Base-by-base conservation (phyloP, 2,888 invertebrate species). In the Marasmarcha lunaedactyla region DNA sequence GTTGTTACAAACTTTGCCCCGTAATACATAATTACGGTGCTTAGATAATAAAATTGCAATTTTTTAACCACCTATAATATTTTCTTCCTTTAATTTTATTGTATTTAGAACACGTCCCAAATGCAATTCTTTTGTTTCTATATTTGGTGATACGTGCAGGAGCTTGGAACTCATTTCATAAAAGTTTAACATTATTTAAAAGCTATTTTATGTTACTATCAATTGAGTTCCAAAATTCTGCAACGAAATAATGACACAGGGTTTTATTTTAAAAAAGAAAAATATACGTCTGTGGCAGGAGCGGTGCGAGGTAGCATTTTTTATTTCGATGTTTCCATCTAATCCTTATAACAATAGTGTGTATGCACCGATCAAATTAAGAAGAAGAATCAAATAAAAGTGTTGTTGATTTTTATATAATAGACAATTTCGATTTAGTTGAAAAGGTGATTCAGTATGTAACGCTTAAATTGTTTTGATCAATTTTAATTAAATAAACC, bases 261-360 rank as follows among this genome's bases (percentile, higher is more conserved):
- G 72, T 71, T 68, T 46, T 57, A 61, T 74, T 77, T 74, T 73
- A 41, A 42, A 40, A 27, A n/a, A 6, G 13, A 46, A 70, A 73
- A 72, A 63, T 72, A 57, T 68, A 65, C 69, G 52, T 54, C 69
- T 76, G 74, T 74, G 73, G 53, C 57, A 39, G 62, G 58, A 38
- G 42, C 49, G 66, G 45, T 49, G 55, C 52, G 47, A 47, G 50
- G 51, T 50, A 54, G 20, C 20, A 5, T 46, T 58, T 40, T 35
- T 34, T 33, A 26, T 41, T 40, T 36, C 36, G 14, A 40, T n/a
- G n/a, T n/a, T n/a, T 20, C 3, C 20, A 14, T 35, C 26, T 30
- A 38, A 30, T 43, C 13, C n/a, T 33, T 37, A 40, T 38, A 15
- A 41, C 10, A 20, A 20, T n/a, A 7, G 3, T 20, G 7, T 20